A percentile compares a stretch with the other conserved stretches of the same genome.
phyloP scores from a whole-genome alignment of 2,797 vertebrate genomes.

The Poecilia wingei region DNA sequence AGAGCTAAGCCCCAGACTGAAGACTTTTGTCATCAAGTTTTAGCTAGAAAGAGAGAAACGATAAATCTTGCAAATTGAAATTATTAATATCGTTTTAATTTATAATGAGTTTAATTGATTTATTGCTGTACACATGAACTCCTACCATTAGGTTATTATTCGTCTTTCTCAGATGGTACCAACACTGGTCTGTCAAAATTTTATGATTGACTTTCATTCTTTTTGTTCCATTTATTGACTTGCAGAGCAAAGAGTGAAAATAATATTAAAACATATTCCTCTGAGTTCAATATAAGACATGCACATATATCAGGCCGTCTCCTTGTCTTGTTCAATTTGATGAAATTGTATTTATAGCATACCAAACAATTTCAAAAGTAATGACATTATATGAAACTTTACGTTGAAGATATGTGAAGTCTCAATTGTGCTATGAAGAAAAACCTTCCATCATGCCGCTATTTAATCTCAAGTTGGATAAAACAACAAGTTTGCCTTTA shows the following conservation, averaged over 20 bases:
- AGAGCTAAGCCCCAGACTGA: too few relatives aligned
- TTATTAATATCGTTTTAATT: too few relatives aligned
- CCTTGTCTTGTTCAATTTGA: background rate
- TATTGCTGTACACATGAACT: background rate
- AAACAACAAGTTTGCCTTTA: background rate
- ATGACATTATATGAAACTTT: background rate
- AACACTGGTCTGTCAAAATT: background rate
- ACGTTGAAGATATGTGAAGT: background rate
- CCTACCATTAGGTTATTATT: background rate
- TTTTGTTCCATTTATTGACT: slow-evolving; percentile 1
- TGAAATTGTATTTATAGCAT: background rate
- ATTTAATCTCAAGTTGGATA: background rate
- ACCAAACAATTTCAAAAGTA: background rate
- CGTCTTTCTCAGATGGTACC: too few relatives aligned
- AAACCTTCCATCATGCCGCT: background rate
- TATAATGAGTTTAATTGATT: background rate
- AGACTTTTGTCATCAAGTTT: too few relatives aligned
- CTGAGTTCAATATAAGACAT: background rate
- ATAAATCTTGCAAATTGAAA: too few relatives aligned
- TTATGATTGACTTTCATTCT: background rate
- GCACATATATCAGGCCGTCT: background rate
- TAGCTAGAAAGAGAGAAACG: too few relatives aligned
- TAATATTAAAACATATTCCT: background rate
- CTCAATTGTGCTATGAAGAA: background rate
- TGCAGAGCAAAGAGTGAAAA: background rate